These are phyloP conservation scores for Epicampocera succincta DNA, from an alignment of 2,888 invertebrate genomes.

Conservation along the genomic window DNA sequence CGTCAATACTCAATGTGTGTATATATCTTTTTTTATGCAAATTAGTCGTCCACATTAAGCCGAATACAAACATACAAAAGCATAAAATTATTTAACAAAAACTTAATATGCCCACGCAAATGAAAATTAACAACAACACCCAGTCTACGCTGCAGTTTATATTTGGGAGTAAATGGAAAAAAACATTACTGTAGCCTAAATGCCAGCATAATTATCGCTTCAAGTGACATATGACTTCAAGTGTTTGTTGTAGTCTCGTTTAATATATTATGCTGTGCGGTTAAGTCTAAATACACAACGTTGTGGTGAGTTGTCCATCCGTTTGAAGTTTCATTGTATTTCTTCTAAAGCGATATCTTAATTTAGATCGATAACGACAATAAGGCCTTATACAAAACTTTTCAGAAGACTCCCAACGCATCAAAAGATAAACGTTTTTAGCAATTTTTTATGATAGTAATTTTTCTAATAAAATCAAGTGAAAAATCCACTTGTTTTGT, in stretches of 20 bases:
- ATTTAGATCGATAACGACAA: too few relatives aligned
- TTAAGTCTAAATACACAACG: too few relatives aligned
- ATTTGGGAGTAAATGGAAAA: constrained; percentile 31
- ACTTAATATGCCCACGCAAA: constrained; percentile 28
- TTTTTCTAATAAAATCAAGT: too few relatives aligned
- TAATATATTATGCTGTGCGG: too few relatives aligned
- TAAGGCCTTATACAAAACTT: too few relatives aligned
- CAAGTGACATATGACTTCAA: background rate
- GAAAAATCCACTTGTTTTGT: too few relatives aligned
- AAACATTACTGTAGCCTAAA: background rate
- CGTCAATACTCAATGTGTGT: constrained; percentile 1
- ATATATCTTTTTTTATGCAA: constrained; percentile 52
- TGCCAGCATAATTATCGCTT: background rate
- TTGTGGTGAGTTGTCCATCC: too few relatives aligned
- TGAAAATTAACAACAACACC: background rate
- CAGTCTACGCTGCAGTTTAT: constrained; percentile 35
- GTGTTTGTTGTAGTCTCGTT: background rate
- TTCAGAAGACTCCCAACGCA: too few relatives aligned
- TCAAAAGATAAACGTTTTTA: too few relatives aligned
- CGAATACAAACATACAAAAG: background rate
- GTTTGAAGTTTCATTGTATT: too few relatives aligned
- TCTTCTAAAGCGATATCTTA: too few relatives aligned
- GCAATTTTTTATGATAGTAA: too few relatives aligned
- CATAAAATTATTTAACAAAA: constrained; percentile 18
- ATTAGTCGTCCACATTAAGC: constrained; percentile 45